These are phyloP conservation scores for Sebastes matsubarae DNA, from an alignment of 2,797 vertebrate species.

Conservation along the genomic window DNA sequence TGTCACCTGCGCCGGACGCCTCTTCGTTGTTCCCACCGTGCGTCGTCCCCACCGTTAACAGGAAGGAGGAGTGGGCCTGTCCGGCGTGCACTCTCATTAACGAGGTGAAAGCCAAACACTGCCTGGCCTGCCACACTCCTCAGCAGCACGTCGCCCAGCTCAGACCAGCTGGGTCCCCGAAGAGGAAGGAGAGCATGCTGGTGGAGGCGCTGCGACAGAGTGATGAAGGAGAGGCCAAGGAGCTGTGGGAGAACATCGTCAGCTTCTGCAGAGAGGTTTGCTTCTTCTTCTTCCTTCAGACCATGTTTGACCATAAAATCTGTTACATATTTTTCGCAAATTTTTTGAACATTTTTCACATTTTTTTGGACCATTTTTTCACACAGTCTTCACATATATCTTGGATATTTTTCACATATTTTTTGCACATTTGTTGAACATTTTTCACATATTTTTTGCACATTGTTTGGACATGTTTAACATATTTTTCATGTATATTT, in stretches of 20 bases:
- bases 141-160: slow-evolving; percentile 79
- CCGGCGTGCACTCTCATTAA: slow-evolving; percentile 89
- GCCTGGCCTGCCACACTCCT: slow-evolving; percentile 85
- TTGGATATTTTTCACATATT: no score
- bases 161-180: slow-evolving; percentile 50
- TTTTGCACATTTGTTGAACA: no score
- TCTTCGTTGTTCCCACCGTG: slow-evolving; percentile 18
- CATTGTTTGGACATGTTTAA: no score
- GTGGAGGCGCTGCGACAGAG: slow-evolving; percentile 87
- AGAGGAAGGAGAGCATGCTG: slow-evolving; percentile 85
- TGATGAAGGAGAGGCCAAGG: slow-evolving; percentile 88
- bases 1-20: slow-evolving; percentile 20
- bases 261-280: slow-evolving; percentile 88
- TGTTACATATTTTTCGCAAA: no score
- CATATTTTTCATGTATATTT: no score
- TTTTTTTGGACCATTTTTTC: no score
- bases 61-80: slow-evolving; percentile 83
- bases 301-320: no score
- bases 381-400: no score
- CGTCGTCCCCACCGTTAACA: accelerated
- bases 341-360: no score
- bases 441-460: no score
- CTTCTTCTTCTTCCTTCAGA: no score
- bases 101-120: slow-evolving; percentile 77
- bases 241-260: slow-evolving; percentile 90